A percentile compares a stretch with the other conserved stretches of the same genome.
These are phyloP conservation scores for Lasius platythorax DNA, from an alignment of 2,888 invertebrate species.

Conservation along the genomic window DNA sequence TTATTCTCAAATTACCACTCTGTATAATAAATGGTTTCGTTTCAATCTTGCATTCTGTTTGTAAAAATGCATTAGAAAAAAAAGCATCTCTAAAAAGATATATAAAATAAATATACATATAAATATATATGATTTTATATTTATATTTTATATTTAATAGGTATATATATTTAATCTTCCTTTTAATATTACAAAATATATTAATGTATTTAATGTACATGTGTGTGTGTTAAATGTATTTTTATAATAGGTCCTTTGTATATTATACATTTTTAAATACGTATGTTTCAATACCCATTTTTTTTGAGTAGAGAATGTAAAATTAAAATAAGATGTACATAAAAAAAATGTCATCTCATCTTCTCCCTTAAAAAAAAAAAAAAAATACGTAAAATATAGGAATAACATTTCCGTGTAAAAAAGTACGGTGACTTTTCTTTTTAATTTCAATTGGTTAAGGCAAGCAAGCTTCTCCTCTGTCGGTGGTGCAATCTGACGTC, in stretches of 20 bases:
- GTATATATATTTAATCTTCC: too few relatives aligned
- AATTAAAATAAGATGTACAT: background rate
- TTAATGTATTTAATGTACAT: too few relatives aligned
- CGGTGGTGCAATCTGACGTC: slow-evolving; percentile 6
- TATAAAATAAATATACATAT: background rate
- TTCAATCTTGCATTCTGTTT: background rate
- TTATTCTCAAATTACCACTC: background rate
- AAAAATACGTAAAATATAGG: background rate
- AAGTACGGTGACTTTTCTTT: too few relatives aligned
- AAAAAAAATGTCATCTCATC: background rate
- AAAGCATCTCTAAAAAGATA: background rate
- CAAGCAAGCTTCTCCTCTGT: background rate
- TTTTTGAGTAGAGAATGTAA: background rate
- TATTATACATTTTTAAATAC: background rate
- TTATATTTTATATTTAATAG: background rate
- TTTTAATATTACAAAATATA: background rate
- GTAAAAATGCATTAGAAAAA: background rate
- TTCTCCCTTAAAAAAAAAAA: background rate
- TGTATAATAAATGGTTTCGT: background rate
- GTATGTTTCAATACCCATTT: background rate
- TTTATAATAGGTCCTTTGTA: too few relatives aligned
- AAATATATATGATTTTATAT: background rate
- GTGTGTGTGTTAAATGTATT: too few relatives aligned
- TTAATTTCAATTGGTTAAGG: background rate
- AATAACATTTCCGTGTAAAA: background rate